These are phyloP conservation scores for Myopa testacea DNA, from an alignment of 2,888 invertebrate genomes.

Conservation along the genomic window DNA sequence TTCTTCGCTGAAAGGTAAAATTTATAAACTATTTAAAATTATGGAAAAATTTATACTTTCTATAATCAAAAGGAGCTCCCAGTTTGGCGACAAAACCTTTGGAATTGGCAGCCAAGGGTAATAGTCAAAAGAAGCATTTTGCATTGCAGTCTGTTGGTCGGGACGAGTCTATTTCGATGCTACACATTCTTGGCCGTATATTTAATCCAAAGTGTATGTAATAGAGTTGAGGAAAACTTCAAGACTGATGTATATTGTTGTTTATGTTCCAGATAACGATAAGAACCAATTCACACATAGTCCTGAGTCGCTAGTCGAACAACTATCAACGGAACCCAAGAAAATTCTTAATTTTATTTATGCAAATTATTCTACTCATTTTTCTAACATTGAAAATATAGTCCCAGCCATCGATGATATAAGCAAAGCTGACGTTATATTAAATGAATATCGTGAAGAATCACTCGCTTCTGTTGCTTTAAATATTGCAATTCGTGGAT, in stretches of 20 bases:
- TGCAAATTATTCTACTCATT: conserved; percentile 82
- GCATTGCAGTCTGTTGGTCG: conserved; percentile 71
- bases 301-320: conserved; percentile 76
- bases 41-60: background rate
- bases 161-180: conserved; percentile 78
- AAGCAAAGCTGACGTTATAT: conserved; percentile 78
- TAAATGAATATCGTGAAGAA: conserved; percentile 74
- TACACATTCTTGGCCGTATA: conserved; percentile 82
- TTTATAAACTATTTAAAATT: background rate
- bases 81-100: conserved; percentile 42
- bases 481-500: conserved; percentile 75
- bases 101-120: conserved; percentile 16
- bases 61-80: conserved; percentile 49
- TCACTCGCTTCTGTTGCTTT: conserved; percentile 70
- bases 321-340: conserved; percentile 76
- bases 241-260: conserved; percentile 18
- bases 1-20: conserved; percentile 77
- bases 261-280: conserved; percentile 59
- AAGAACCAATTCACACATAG: conserved; percentile 72
- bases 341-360: conserved; percentile 78
- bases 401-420: conserved; percentile 75
- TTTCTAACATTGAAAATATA: conserved; percentile 74
- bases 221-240: conserved; percentile 7
- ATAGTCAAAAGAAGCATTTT: conserved; percentile 51
- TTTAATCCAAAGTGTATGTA: conserved; percentile 79